A percentile compares a stretch with the other conserved stretches of the same genome.
phyloP scores from a whole-genome alignment of 2,888 invertebrate species.

The Cephus sareptanus region DNA sequence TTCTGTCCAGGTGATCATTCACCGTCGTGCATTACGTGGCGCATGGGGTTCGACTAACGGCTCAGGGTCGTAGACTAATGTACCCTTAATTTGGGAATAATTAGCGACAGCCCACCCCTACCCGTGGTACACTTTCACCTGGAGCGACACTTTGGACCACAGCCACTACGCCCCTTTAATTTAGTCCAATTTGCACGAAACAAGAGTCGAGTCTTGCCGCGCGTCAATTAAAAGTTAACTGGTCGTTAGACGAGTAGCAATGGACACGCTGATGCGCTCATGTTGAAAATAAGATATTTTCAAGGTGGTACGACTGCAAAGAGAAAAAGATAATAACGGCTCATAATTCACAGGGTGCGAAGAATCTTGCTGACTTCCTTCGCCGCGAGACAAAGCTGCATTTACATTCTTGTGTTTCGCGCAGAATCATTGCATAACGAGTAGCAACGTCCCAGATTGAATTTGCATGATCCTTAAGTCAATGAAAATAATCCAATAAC shows the following conservation, averaged over 20 bases:
- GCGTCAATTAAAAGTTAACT: constrained; percentile 5
- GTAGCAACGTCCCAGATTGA: background rate
- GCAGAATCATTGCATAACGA: background rate
- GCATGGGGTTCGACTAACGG: constrained; percentile 32
- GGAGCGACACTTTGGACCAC: constrained; percentile 22
- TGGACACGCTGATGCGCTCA: background rate
- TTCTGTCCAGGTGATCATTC: constrained; percentile 36
- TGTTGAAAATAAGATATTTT: background rate
- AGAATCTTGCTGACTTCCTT: background rate
- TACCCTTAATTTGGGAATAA: constrained; percentile 48
- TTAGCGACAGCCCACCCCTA: constrained; percentile 30
- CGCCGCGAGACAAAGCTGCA: background rate
- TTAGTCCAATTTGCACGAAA: constrained; percentile 38
- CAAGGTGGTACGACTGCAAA: background rate
- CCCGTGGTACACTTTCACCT: constrained; percentile 24
- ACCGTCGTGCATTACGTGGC: constrained; percentile 32
- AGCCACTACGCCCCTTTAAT: constrained; percentile 31
- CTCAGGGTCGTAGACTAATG: constrained; percentile 10
- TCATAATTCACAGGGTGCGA: background rate
- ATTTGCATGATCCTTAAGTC: background rate
- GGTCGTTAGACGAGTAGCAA: background rate
- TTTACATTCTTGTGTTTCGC: background rate
- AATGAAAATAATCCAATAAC: background rate
- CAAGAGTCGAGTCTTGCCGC: constrained; percentile 11
- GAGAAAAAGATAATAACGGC: background rate